A percentile compares a stretch with the other conserved stretches of the same genome.
These are phyloP conservation scores for Calvadosia cruxmelitensis DNA, from an alignment of 30 jellyfish, hydroid and myxozoan species.

Conservation along the genomic window DNA sequence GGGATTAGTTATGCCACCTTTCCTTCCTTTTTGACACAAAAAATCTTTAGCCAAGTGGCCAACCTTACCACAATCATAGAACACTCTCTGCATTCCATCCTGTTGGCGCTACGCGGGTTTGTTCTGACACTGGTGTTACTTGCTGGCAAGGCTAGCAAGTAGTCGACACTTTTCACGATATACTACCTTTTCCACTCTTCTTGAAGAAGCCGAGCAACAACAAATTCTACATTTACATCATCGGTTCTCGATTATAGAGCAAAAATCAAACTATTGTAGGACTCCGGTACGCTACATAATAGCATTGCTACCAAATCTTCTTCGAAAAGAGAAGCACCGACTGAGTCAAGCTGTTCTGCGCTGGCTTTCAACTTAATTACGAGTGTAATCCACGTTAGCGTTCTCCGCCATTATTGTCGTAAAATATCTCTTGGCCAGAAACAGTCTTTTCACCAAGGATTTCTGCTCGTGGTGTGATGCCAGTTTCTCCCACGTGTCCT, in stretches of 20 bases:
- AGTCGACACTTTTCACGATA: too few species aligned
- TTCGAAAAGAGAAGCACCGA: neutral
- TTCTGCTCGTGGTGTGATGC: constrained; percentile 19
- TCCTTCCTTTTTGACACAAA: neutral
- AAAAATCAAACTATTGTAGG: neutral
- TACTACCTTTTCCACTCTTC: constrained; percentile 6
- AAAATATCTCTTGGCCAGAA: constrained; percentile 3
- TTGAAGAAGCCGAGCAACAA: neutral
- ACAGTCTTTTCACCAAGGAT: constrained; percentile 10
- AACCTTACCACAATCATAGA: constrained; percentile 1
- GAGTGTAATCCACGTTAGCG: constrained; percentile 13
- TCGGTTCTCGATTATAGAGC: neutral
- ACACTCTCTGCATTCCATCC: neutral
- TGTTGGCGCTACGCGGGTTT: too few species aligned
- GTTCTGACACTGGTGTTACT: too few species aligned
- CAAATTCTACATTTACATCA: constrained; percentile 13
- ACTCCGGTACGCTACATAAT: constrained; percentile 7
- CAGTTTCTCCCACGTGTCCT: constrained; percentile 24
- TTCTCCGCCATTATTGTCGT: constrained; percentile 13
- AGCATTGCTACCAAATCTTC: neutral
- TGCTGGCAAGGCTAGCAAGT: too few species aligned
- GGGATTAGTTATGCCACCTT: neutral
- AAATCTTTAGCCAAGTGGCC: constrained; percentile 7
- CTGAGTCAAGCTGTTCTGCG: constrained; percentile 10
- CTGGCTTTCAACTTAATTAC: constrained; percentile 1